Conservation (phyloP, 2,797 vertebrate genomes). For the Falco cherrug region DNA sequence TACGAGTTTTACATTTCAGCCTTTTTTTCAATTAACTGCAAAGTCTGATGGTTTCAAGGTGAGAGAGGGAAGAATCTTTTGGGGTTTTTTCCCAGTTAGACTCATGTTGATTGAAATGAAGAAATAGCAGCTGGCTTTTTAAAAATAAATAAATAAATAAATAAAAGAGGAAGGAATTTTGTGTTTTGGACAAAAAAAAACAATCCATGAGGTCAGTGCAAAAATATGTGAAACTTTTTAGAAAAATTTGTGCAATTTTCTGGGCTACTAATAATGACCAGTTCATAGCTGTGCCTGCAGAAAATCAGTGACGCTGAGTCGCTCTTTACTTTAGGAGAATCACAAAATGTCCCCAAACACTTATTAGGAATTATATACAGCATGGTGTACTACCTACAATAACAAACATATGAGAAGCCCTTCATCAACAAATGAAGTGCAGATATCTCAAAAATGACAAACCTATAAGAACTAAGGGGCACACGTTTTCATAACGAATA, state of each 20-base stretch:
- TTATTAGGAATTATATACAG: background rate
- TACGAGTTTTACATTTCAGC: background rate
- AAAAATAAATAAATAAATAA: no score
- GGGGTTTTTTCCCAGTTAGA: background rate
- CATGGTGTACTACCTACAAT: background rate
- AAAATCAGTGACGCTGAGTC: background rate
- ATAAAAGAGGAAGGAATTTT: background rate
- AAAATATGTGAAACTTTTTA: background rate
- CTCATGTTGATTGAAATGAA: background rate
- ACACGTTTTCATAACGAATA: background rate
- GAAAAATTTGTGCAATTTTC: background rate
- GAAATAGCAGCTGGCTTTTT: background rate
- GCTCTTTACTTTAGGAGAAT: background rate
- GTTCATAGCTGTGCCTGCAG: background rate
- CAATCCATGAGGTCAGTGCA: background rate
- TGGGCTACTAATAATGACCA: background rate
- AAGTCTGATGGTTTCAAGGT: background rate
- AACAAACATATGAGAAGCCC: background rate
- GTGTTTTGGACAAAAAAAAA: background rate
- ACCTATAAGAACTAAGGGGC: background rate
- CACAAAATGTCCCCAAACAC: background rate
- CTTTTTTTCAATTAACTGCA: background rate
- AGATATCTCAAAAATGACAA: background rate
- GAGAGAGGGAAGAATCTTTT: background rate
- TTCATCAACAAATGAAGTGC: background rate